Evolutionary conservation across 2,113 vertebrate species (phyloP).

Genomic region (Gambusia affinis): DNA sequence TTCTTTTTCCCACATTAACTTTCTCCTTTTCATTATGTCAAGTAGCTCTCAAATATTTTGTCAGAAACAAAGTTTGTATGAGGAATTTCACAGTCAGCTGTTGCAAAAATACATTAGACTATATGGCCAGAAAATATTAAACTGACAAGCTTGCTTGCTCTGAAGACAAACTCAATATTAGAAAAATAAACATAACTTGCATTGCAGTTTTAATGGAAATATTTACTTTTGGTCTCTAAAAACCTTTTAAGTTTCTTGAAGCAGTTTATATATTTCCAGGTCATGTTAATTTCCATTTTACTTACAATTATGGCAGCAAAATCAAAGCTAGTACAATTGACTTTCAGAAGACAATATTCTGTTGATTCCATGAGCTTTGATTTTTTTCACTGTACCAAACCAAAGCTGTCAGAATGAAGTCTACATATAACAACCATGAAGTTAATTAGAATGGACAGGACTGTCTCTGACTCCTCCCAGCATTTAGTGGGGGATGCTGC

Average conservation of each 20-base stretch:
- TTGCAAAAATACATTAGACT: slow-evolving; percentile 71
- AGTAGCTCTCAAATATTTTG: slow-evolving; percentile 75
- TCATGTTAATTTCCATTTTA: background rate
- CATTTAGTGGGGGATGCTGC: background rate
- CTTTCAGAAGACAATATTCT: background rate
- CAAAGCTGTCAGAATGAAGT: background rate
- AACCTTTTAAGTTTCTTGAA: background rate
- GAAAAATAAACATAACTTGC: background rate
- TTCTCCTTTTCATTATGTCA: slow-evolving; percentile 68
- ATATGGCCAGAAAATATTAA: slow-evolving; percentile 73
- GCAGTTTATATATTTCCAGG: background rate
- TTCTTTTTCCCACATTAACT: slow-evolving; percentile 33
- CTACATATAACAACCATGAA: background rate
- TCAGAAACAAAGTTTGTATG: slow-evolving; percentile 72
- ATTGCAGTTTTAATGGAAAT: background rate
- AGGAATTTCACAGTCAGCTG: slow-evolving; percentile 71
- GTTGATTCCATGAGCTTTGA: background rate
- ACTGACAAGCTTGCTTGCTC: slow-evolving; percentile 17
- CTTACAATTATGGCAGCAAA: background rate
- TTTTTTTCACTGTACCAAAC: background rate
- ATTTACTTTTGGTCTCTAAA: too few species aligned
- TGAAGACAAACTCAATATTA: slow-evolving; percentile 1
- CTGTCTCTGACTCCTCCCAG: background rate
- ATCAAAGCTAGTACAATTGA: background rate
- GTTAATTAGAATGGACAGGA: background rate